Base-by-base conservation (phyloP, 2,797 vertebrate species). In the Agapornis canus region DNA sequence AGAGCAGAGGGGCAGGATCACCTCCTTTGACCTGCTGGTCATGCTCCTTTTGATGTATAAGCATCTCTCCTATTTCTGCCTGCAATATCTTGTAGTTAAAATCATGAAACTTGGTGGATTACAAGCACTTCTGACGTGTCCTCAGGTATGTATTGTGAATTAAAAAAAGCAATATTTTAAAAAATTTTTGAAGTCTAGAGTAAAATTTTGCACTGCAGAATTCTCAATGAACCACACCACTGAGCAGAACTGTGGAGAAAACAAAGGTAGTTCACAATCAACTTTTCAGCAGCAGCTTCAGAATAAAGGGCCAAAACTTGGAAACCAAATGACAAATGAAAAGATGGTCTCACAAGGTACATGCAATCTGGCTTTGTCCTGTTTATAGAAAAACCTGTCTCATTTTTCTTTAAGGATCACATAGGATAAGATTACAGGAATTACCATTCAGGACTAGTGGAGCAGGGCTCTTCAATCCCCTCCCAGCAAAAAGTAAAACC, bases 381-480 rank as follows among this genome's bases (percentile, higher is more conserved):
- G 3, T 51, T 70, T 60, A 54, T 27, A 69, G 45, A 75, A 82
- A 68, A 52, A 56, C 15, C 6, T 43, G 20, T 23, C 42, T 65
- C 39, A 12, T 1, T 0, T 29, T 83, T 70, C 52, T 66, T 78
- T 45, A 29, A 68, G 71, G 80, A 20, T 11, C 0, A 0, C 8
- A 3, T 22, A 14, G 31, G 9, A 21, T n/a, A 85, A 82, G 7
- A 49, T 21, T 42, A 56, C 2, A 11, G 16, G 51, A 68, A 27
- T 21, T 16, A 6, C 8, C 10, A 13, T 27, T n/a, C 32, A 83
- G 71, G 32, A 73, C 25, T 60, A 6, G 37, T n/a, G 22, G 32
- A 88, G 16, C 9, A 48, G 23, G 29, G 18, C 15, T 73, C 10
- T 40, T 85, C 69, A 51, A 16, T 19, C 6, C 10, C 13, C 13